These are phyloP conservation scores for Camponotus vicinus DNA, from an alignment of 1,140 invertebrate species.

Conservation along the genomic window DNA sequence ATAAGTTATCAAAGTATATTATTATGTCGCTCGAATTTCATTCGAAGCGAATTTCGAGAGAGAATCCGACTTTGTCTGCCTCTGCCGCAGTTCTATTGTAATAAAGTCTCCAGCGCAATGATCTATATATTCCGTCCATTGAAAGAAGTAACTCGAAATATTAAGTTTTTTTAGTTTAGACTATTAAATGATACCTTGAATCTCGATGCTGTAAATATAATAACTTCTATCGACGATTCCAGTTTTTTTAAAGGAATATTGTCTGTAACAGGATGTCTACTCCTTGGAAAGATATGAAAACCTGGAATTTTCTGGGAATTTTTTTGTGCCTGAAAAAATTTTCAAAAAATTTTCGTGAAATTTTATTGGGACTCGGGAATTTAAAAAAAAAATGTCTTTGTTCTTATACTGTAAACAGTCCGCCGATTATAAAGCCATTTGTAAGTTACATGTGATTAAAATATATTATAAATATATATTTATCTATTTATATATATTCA, in stretches of 20 bases:
- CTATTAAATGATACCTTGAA: conserved; percentile 7
- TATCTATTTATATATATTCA: no score
- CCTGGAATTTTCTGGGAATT: no score
- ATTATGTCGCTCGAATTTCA: conserved; percentile 12
- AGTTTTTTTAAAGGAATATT: background rate
- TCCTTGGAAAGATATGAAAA: no score
- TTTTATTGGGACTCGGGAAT: no score
- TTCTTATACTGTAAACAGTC: no score
- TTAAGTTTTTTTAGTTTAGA: conserved; percentile 10
- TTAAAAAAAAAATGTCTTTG: no score
- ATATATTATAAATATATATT: no score
- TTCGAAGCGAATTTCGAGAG: conserved; percentile 11
- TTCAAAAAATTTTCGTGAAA: no score
- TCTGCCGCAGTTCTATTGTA: conserved; percentile 9
- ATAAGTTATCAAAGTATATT: conserved; percentile 4
- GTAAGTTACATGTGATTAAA: no score
- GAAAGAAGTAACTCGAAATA: background rate
- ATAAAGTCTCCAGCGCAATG: conserved; percentile 27
- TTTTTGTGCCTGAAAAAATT: no score
- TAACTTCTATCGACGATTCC: background rate
- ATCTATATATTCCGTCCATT: background rate
- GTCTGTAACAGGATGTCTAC: background rate
- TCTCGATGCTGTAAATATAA: conserved; percentile 22
- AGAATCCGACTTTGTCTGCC: background rate
- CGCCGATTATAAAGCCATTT: no score